Evolutionary conservation across 2,797 vertebrate species (phyloP).

Genomic region (Benthosema pterotum): DNA sequence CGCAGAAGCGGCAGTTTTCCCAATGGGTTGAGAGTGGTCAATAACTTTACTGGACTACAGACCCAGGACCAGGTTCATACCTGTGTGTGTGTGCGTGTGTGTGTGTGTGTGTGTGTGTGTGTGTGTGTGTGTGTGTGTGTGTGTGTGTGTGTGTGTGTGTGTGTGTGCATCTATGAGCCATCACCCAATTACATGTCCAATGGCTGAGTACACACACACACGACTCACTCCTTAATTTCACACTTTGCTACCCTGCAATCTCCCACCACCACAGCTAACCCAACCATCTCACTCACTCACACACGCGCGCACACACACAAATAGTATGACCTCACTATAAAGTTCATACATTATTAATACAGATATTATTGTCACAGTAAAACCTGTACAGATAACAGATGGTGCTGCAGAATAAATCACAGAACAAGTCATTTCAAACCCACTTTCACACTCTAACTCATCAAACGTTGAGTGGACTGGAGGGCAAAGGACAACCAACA

Average conservation of each 20-base stretch:
- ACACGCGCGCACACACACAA: not conserved
- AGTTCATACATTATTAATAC: no score
- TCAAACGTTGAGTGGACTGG: not conserved
- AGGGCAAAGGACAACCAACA: not conserved
- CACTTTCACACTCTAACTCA: no score
- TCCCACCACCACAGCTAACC: slow-evolving; percentile 33
- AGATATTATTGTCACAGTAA: no score
- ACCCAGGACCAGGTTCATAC: slow-evolving; percentile 33
- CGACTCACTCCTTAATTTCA: slow-evolving; percentile 72
- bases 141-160: slow-evolving; percentile 45
- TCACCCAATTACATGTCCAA: slow-evolving; percentile 63
- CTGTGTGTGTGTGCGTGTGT: slow-evolving; percentile 20
- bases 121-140: slow-evolving; percentile 25
- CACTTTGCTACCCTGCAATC: slow-evolving; percentile 75
- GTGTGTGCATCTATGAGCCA: slow-evolving; percentile 41
- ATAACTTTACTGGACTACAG: slow-evolving; percentile 2
- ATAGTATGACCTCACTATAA: no score
- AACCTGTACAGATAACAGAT: no score
- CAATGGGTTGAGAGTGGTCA: slow-evolving; percentile 19
- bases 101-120: slow-evolving; percentile 24
- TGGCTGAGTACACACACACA: slow-evolving; percentile 58
- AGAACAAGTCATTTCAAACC: no score
- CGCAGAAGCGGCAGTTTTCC: slow-evolving; percentile 52
- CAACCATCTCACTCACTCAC: not conserved
- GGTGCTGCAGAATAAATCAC: no score